Conservation (phyloP, 1,140 invertebrate genomes). For the Leptestheria dahalacensis region DNA sequence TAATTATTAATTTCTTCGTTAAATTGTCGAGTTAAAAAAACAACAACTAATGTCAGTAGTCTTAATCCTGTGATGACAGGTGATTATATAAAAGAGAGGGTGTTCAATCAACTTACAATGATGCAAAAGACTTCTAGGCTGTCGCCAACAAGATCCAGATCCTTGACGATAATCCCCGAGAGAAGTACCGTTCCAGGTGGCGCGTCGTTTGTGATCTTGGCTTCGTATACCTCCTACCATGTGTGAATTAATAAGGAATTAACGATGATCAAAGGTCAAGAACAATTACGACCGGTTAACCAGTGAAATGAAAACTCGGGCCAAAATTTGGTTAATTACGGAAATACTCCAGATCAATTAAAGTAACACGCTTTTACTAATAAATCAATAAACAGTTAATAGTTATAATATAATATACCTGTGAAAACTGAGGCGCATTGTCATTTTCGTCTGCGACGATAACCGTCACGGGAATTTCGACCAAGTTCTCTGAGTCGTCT, state of each 20-base stretch:
- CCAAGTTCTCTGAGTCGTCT: constrained; percentile 56
- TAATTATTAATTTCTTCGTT: neutral
- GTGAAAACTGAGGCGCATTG: constrained; percentile 63
- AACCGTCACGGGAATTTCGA: constrained; percentile 57
- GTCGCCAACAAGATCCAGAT: constrained; percentile 62
- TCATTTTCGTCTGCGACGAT: constrained; percentile 80
- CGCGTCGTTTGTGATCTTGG: constrained; percentile 60
- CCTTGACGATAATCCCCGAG: constrained; percentile 50
- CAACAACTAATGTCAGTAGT: too few species aligned
- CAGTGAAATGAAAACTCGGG: too few species aligned
- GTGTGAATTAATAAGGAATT: constrained; percentile 14
- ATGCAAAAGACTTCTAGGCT: constrained; percentile 56
- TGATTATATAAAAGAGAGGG: neutral
- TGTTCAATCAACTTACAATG: neutral
- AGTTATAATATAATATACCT: constrained; percentile 38
- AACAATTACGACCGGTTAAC: neutral
- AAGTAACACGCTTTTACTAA: neutral
- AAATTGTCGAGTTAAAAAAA: too few species aligned
- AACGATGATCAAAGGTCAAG: neutral
- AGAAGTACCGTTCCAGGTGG: constrained; percentile 55
- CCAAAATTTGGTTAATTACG: too few species aligned
- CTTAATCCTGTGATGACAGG: neutral
- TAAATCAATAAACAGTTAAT: neutral
- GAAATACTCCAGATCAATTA: neutral
- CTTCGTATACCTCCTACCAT: constrained; percentile 57